phyloP scores from a whole-genome alignment of 2,888 invertebrate genomes.

The Synanthedon tipuliformis region DNA sequence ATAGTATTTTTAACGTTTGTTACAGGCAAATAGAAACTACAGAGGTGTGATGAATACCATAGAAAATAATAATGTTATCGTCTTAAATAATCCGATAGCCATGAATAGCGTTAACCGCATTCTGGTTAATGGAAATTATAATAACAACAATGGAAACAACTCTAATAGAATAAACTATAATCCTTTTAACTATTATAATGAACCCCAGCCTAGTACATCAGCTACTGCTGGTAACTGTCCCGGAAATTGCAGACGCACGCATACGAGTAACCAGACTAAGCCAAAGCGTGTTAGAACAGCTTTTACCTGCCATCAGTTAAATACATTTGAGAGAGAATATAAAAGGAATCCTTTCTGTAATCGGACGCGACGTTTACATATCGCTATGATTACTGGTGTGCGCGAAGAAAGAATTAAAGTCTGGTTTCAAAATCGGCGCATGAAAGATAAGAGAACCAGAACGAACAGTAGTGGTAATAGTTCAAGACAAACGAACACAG shows the following conservation, averaged over 20 bases:
- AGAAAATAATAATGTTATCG: background rate
- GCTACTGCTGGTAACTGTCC: background rate
- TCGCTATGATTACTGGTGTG: background rate
- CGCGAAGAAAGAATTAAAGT: constrained; percentile 1
- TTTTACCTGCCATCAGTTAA: background rate
- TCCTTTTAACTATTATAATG: too few relatives aligned
- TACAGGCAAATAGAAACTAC: background rate
- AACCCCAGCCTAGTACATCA: background rate
- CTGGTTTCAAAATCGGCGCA: constrained; percentile 4
- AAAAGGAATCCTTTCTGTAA: background rate
- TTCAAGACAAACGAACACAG: background rate
- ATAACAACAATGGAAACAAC: too few relatives aligned
- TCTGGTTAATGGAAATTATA: too few relatives aligned
- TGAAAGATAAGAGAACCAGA: constrained; percentile 4
- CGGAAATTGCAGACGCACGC: background rate
- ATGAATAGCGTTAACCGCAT: too few relatives aligned
- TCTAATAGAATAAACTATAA: too few relatives aligned
- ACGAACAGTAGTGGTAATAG: background rate
- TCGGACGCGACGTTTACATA: background rate
- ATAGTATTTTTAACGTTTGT: too few relatives aligned
- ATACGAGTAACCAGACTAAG: background rate
- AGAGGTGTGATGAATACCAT: background rate
- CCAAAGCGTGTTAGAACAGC: background rate
- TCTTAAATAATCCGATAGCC: too few relatives aligned
- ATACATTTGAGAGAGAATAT: background rate